Evolutionary conservation across 2,888 invertebrate species (phyloP).

Genomic region (Diplolepis rosae): DNA sequence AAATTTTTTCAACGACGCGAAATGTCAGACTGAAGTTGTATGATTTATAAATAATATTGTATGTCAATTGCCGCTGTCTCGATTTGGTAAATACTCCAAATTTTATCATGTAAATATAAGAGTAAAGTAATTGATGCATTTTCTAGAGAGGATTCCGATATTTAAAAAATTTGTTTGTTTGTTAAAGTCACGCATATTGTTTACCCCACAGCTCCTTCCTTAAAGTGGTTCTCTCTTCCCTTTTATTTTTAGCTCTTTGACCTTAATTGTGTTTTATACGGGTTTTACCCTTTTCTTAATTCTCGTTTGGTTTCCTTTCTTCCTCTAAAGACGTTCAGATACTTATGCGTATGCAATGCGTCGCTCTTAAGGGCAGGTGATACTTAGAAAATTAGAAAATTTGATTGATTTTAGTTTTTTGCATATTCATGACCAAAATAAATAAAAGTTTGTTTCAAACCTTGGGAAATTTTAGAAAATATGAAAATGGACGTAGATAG

Average conservation of each 20-base stretch:
- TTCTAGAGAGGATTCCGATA: constrained; percentile 23
- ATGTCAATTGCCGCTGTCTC: constrained; percentile 11
- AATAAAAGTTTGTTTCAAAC: too few species aligned
- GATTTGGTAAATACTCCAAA: constrained; percentile 21
- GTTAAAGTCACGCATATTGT: background rate
- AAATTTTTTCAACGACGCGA: constrained; percentile 34
- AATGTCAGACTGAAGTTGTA: constrained; percentile 63
- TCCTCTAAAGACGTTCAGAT: constrained; percentile 5
- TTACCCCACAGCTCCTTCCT: constrained; percentile 27
- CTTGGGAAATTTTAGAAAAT: too few species aligned
- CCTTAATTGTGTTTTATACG: background rate
- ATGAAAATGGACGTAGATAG: too few species aligned
- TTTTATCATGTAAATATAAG: constrained; percentile 28
- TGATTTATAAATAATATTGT: constrained; percentile 48
- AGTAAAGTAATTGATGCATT: constrained; percentile 34
- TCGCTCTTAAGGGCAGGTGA: constrained; percentile 14
- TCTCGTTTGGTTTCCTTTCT: constrained; percentile 10
- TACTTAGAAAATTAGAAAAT: too few species aligned
- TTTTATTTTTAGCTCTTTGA: constrained; percentile 6
- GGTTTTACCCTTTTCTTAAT: constrained; percentile 10
- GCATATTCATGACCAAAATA: too few species aligned
- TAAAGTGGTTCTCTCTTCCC: constrained; percentile 12
- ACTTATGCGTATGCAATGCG: constrained; percentile 23
- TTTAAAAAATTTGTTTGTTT: background rate
- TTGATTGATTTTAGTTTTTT: too few species aligned